These are phyloP conservation scores for Alaudala cheleensis DNA, from an alignment of 2,113 vertebrate genomes.

Conservation along the genomic window DNA sequence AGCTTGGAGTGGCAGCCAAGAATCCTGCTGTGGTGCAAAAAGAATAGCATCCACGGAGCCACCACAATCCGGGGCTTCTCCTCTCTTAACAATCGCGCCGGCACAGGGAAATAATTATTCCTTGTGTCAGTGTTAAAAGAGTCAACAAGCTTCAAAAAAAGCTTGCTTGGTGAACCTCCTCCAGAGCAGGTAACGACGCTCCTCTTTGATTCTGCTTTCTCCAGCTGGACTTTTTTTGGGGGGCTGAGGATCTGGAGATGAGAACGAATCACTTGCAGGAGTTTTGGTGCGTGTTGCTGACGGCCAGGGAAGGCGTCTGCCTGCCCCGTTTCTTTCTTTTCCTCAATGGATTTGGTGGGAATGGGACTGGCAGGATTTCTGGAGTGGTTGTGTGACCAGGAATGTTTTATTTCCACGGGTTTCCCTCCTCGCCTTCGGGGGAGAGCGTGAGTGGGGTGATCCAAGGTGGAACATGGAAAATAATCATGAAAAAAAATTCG, in stretches of 20 bases:
- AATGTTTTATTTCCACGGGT: neutral
- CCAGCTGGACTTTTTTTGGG: neutral
- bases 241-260: neutral
- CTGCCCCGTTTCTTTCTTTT: neutral
- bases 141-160: slow-evolving; percentile 62
- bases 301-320: neutral
- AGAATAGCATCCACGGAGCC: slow-evolving; percentile 63
- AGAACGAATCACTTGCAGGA: neutral
- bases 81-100: slow-evolving; percentile 38
- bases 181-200: slow-evolving; percentile 49
- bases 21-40: slow-evolving; percentile 86
- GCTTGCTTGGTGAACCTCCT: slow-evolving; percentile 34
- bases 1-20: slow-evolving; percentile 85
- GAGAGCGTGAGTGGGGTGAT: neutral
- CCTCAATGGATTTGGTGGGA: neutral
- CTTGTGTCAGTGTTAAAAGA: slow-evolving; percentile 60
- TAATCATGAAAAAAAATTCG: neutral
- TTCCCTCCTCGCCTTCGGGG: neutral
- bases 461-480: neutral
- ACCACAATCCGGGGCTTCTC: slow-evolving; percentile 48
- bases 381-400: neutral
- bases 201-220: slow-evolving; percentile 25
- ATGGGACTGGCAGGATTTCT: neutral
- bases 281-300: neutral
- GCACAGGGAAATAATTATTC: slow-evolving; percentile 63